These are phyloP conservation scores for Camponotus pennsylvanicus DNA, from an alignment of 1,140 invertebrate species.

Conservation along the genomic window DNA sequence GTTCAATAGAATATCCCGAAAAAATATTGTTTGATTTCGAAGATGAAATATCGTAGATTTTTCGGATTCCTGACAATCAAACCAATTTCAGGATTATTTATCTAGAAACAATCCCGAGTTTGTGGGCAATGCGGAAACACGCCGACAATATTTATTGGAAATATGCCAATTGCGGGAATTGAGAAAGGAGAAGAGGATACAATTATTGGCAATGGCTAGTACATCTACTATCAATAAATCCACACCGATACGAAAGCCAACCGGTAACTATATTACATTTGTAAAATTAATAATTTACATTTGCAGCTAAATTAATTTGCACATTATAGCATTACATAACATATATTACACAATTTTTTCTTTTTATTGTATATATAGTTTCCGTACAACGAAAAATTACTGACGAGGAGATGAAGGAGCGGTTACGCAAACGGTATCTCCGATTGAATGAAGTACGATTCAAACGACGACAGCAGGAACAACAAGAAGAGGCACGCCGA, in stretches of 20 bases:
- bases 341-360: neutral
- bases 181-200: conserved; percentile 81
- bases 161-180: conserved; percentile 82
- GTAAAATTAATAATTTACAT: conserved; percentile 44
- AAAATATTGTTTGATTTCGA: neutral
- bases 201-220: conserved; percentile 81
- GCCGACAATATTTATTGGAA: conserved; percentile 83
- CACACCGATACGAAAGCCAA: conserved; percentile 68
- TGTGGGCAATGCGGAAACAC: conserved; percentile 82
- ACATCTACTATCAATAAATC: conserved; percentile 72
- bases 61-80: neutral
- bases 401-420: conserved; percentile 84
- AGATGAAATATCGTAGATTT: neutral
- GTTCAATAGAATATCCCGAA: neutral
- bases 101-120: conserved; percentile 83
- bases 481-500: conserved; percentile 85
- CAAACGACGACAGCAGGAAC: conserved; percentile 83
- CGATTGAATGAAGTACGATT: conserved; percentile 85
- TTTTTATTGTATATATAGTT: conserved; percentile 67
- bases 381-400: conserved; percentile 82
- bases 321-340: neutral
- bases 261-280: conserved; percentile 68
- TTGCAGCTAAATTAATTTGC: neutral
- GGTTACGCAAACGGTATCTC: conserved; percentile 85
- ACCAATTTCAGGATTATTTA: conserved; percentile 82